Conservation (phyloP, 2,113 vertebrate species). For the Corythaeola cristata region DNA sequence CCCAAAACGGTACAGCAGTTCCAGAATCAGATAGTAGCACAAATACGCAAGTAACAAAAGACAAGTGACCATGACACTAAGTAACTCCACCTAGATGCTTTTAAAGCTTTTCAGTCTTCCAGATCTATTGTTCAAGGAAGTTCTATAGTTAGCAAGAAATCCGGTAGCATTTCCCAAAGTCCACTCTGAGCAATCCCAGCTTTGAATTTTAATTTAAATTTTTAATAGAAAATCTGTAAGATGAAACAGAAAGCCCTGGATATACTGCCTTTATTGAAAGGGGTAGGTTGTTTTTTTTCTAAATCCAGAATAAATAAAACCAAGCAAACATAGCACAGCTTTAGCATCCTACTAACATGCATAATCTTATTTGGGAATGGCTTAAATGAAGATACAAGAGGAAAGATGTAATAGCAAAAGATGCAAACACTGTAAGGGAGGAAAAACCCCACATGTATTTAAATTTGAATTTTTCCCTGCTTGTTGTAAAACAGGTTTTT, state of each 20-base stretch:
- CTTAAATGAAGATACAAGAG: neutral
- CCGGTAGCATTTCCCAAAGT: constrained; percentile 3
- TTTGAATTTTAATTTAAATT: constrained; percentile 55
- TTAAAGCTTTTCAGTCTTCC: constrained; percentile 9
- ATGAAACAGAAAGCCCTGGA: constrained; percentile 33
- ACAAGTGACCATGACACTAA: constrained; percentile 69
- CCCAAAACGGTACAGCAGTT: constrained; percentile 39
- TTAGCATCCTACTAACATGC: neutral
- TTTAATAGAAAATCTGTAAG: constrained; percentile 36
- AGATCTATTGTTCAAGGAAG: neutral
- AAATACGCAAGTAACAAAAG: constrained; percentile 67
- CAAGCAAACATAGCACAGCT: constrained; percentile 19
- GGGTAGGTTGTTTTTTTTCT: neutral
- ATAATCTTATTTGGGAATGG: neutral
- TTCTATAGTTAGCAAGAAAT: constrained; percentile 41
- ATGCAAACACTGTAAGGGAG: neutral
- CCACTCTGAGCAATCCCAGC: neutral
- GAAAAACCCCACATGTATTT: neutral
- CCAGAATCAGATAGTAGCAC: constrained; percentile 72
- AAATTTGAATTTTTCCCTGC: neutral
- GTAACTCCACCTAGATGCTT: constrained; percentile 60
- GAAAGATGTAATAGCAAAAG: neutral
- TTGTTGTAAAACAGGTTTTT: constrained; percentile 18
- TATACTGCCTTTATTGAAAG: constrained; percentile 9
- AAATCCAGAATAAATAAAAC: constrained; percentile 53